Evolutionary conservation across 2,888 invertebrate genomes (phyloP), one percentile per base, ranked within the genome.

Genomic region (Cosmorhoe ocellata): DNA sequence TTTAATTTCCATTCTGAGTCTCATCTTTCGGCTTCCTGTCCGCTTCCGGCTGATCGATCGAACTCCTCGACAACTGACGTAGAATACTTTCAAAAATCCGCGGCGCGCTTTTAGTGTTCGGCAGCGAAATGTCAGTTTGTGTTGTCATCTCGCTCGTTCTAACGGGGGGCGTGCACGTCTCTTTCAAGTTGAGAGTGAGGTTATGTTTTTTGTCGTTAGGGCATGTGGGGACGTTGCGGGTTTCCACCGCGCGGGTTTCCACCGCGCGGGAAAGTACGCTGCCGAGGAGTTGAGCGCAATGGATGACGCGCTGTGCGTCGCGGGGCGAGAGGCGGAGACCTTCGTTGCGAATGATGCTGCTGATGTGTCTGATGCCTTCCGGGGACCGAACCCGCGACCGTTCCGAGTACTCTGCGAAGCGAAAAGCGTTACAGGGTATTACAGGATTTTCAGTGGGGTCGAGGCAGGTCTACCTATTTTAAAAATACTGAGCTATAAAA

Each of bases 61-160:
- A 85, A 46, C 79, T 85, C 40, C 76, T 79, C 0, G 89, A 90
- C 9, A 90, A 53, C 46, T 90, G 89, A 8, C 84, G 59, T 0
- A 90, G 66, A 60, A 90, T 89, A 24, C 79, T 88, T 60, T 90
- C 90, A 56, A 90, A 90, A 0, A 90, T 90, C 58, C 68, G 79
- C n/a, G 90, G 90, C 64, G 90, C 90, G 58, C 86, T 88, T 63
- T 81, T 84, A 0, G 90, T 90, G 45, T 90, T 90, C 0, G 90
- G 90, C 27, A 89, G 54, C 2, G 90, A 90, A 37, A 90, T 90
- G 56, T 90, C 90, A 1, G 90, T 90, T 56, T 90, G 90, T 0
- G 89, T 89, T 0, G 81, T 84, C 0, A 76, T 76, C 11, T 76
- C 74, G 5, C 70, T 64, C 0, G 72, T 75, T 11, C 75, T 70